Base-by-base conservation (phyloP, 2,113 vertebrate species). In the Pseudopodoces humilis region DNA sequence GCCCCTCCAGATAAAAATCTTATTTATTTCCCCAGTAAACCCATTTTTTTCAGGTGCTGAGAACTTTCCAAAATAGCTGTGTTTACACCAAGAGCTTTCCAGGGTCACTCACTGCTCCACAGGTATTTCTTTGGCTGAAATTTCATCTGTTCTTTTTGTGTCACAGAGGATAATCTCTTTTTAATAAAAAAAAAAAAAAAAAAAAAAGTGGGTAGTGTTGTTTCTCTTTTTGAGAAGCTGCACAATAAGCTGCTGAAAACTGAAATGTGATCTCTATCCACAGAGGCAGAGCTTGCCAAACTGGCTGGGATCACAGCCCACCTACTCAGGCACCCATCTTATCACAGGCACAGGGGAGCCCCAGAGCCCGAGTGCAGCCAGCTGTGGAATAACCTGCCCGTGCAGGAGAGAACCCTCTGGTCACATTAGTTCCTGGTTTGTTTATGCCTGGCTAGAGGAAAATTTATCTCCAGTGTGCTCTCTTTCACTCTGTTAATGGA, bases 111-210 rank as follows among this genome's bases (percentile, higher is more conserved):
- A 10, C 20, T 43, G 53, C 74, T 95, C 69, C 0, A 0, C 58
- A 91, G 84, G 74, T 95, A 89, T 95, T 95, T 89, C 27, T 82
- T 87, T 89, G 63, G n/a, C 47, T 95, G 95, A 86, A 97, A 94
- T 94, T 94, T 93, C 83, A 95, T 78, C 94, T 88, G 14, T 14
- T n/a, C 65, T 65, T 83, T 88, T 78, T 78, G 63, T 88, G 71
- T 86, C 31, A 46, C 18, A 7, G 55, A 70, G 71, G 35, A 81
- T 88, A 78, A 88, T 77, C 47, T 70, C 43, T 41, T 72, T 39
- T 39, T 39, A 39, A 39, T 39, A 39, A 12, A 68, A 81, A 41
- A 56, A 41, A 78, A 41, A 46, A 65, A 47, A 60, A 46, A 46
- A 11, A 15, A 41, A 58, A 46, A 60, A 14, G 39, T 35, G 28